phyloP scores from a whole-genome alignment of 2,888 invertebrate genomes.

The Bellardia pandia region DNA sequence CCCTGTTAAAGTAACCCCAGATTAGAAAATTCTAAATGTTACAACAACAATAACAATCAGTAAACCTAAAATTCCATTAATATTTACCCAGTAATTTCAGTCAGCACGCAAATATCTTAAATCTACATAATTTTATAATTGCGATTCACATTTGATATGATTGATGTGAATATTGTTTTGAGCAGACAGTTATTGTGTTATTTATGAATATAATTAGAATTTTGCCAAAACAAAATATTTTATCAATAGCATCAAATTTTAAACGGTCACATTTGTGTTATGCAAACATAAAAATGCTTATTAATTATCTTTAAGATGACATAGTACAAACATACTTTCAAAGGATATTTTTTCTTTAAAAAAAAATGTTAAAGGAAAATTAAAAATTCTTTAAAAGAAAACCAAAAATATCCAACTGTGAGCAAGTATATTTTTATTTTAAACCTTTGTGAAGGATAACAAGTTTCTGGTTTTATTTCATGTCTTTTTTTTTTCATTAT shows the following conservation, averaged over 20 bases:
- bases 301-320: conserved; percentile 81
- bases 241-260: conserved; percentile 62
- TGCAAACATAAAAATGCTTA: conserved; percentile 81
- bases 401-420: conserved; percentile 68
- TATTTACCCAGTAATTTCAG: neutral
- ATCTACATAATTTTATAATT: neutral
- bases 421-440: conserved; percentile 38
- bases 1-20: too few species aligned
- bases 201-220: conserved; percentile 53
- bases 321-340: conserved; percentile 72
- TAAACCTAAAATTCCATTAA: neutral
- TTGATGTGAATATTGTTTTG: conserved; percentile 82
- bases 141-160: conserved; percentile 75
- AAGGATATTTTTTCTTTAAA: conserved; percentile 46
- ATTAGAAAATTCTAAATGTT: too few species aligned
- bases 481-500: conserved; percentile 19
- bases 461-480: conserved; percentile 73
- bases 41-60: too few species aligned
- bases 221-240: conserved; percentile 26
- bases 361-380: conserved; percentile 40
- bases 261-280: conserved; percentile 23
- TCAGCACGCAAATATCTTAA: neutral
- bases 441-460: conserved; percentile 78
- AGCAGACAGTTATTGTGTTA: conserved; percentile 77
- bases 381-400: conserved; percentile 44